Base-by-base conservation (phyloP, 35 echinoderm and acorn worm genomes). In the Ptychodera flava region DNA sequence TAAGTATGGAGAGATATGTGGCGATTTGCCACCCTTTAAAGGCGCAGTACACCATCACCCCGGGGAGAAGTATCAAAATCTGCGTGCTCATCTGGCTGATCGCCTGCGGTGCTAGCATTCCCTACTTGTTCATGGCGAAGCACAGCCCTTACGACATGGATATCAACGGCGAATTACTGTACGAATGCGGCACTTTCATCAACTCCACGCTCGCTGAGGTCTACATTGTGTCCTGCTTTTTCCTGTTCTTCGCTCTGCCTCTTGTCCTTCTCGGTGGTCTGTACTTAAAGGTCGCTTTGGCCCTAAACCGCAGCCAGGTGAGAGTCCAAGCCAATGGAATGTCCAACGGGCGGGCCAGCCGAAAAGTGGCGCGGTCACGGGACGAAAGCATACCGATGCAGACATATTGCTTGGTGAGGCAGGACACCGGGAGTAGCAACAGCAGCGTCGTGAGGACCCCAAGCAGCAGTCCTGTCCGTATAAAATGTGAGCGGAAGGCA, bases 21-120 rank as follows among this genome's bases (percentile, higher is more conserved):
- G 96, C 91, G 32, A 99, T 99, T 37, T 99, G 96, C 35, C 90
- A 84, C 31, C 96, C 96, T 15, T 86, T 99, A 31, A 90, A 92
- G 77, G 96, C 88, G 16, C 88, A 92, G 35, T 94, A 92, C 32
- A 92, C 88, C 34, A 94, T 91, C 82, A 99, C 96, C 1, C 81
- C 92, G 27, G 77, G 85, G 2, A 79, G 96, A 30, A 99, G 92
- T 15, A 33, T 99, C 0, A 77, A 85, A 15, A 85, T 99, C 28
- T 99, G 93, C 52, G 53, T 89, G 22, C 16, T 87, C 2, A 91
- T 91, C 1, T 99, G 96, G 96, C 33, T 92, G 29, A 78, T 94
- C 6, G 85, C 96, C 16, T 64, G 45, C 22, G 45, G 6, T 12
- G 45, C 45, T 6, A 64, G 45, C 45, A 64, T 64, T 22, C 45